Evolutionary conservation across 2,113 vertebrate genomes (phyloP).

Genomic region (Notothenia coriiceps): DNA sequence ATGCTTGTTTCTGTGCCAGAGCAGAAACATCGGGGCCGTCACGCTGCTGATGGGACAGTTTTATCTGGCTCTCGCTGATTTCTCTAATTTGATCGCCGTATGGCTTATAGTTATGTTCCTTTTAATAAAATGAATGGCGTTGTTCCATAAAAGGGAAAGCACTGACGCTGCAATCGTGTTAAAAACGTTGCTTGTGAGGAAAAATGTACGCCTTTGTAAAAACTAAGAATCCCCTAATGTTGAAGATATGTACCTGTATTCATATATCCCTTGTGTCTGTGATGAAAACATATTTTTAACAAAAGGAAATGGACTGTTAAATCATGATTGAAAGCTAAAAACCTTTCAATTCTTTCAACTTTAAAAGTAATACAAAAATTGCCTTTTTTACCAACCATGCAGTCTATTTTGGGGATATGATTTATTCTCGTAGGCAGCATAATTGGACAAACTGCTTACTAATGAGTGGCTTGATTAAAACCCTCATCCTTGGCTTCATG

Average conservation of each 20-base stretch:
- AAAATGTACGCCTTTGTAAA: neutral
- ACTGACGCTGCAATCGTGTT: neutral
- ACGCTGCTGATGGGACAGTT: conserved; percentile 8
- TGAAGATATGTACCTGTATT: neutral
- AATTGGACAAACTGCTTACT: too few relatives aligned
- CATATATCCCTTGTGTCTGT: neutral
- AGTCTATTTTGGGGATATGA: too few relatives aligned
- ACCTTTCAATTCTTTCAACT: too few relatives aligned
- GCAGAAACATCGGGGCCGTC: neutral
- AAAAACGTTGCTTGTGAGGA: neutral
- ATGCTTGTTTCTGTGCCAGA: neutral
- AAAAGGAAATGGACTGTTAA: too few relatives aligned
- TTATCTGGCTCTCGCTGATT: conserved; percentile 5
- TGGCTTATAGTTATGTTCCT: neutral
- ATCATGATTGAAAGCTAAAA: too few relatives aligned
- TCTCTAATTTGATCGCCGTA: conserved; percentile 10
- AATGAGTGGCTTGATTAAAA: too few relatives aligned
- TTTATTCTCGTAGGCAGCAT: too few relatives aligned
- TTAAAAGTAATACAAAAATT: too few relatives aligned
- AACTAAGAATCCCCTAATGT: neutral
- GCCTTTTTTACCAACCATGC: too few relatives aligned
- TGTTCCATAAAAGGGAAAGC: neutral
- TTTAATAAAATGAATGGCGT: conserved; percentile 13
- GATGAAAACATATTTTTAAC: too few relatives aligned
- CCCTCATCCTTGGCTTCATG: too few relatives aligned